Conservation (phyloP, 2,113 vertebrate species). For the Odontesthes bonariensis region DNA sequence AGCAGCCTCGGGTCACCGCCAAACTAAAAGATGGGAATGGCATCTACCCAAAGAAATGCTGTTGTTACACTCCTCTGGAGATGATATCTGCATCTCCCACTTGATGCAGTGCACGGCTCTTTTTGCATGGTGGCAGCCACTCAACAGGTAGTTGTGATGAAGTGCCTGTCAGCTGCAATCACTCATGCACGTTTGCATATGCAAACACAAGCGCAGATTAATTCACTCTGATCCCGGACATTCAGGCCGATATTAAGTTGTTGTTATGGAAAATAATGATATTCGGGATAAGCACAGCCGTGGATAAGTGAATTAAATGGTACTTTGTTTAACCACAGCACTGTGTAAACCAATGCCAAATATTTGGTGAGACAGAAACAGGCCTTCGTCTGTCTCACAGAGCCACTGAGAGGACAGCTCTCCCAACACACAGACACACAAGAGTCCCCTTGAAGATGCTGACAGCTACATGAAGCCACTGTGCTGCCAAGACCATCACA, state of each 20-base stretch:
- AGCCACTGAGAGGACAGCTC: constrained; percentile 58
- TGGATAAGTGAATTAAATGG: constrained; percentile 69
- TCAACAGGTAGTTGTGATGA: constrained; percentile 56
- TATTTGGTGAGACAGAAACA: constrained; percentile 65
- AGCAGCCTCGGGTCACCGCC: constrained; percentile 58
- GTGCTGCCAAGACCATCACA: constrained; percentile 49
- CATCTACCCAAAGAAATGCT: constrained; percentile 55
- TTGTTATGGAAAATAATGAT: constrained; percentile 59
- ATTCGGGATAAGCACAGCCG: constrained; percentile 41
- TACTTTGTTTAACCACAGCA: constrained; percentile 60
- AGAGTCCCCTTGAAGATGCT: constrained; percentile 49
- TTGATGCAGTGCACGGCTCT: constrained; percentile 26
- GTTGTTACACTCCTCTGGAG: constrained; percentile 58
- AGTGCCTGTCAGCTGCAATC: constrained; percentile 47
- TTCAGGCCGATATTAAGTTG: constrained; percentile 38
- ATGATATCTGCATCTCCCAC: constrained; percentile 50
- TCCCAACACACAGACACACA: constrained; percentile 34
- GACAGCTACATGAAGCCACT: constrained; percentile 64
- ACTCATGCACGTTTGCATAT: constrained; percentile 18
- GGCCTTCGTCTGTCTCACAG: constrained; percentile 52
- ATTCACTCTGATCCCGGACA: constrained; percentile 8
- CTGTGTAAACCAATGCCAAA: constrained; percentile 65
- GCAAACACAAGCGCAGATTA: constrained; percentile 29
- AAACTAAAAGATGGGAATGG: constrained; percentile 54
- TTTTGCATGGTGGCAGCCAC: constrained; percentile 27